These are phyloP conservation scores for Nothoprocta perdicaria DNA, from an alignment of 2,113 vertebrate species.

Conservation along the genomic window DNA sequence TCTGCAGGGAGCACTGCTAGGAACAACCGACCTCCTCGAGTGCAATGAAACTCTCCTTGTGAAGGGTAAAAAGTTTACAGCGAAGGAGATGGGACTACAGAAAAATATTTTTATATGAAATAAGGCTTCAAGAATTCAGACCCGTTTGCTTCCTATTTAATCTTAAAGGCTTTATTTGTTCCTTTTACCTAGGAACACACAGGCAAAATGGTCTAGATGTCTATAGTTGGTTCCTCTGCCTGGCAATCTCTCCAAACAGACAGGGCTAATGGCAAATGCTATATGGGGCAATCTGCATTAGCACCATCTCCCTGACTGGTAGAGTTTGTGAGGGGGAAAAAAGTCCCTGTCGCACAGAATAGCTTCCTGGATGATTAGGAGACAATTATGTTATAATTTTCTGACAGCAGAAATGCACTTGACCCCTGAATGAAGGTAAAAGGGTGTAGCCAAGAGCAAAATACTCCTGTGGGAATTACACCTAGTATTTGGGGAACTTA, in stretches of 20 bases:
- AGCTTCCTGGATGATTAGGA: neutral
- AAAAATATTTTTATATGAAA: neutral
- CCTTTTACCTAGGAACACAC: neutral
- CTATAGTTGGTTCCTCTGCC: neutral
- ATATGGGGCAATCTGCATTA: neutral
- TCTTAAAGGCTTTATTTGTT: neutral
- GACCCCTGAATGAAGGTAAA: neutral
- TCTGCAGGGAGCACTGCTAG: neutral
- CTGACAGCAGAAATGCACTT: neutral
- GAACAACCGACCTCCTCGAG: neutral
- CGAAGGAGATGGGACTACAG: neutral
- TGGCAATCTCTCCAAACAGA: neutral
- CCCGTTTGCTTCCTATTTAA: neutral
- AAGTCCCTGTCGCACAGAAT: neutral
- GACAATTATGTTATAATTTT: neutral
- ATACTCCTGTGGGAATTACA: neutral
- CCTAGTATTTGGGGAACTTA: neutral
- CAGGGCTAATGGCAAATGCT: fast-evolving
- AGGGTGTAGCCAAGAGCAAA: neutral
- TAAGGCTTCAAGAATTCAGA: neutral
- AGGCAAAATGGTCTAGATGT: neutral
- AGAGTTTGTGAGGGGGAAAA: neutral
- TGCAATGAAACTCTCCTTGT: neutral
- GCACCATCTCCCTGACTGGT: neutral
- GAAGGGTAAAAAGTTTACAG: fast-evolving